These are phyloP conservation scores for Plagodis pulveraria DNA, from an alignment of 2,888 invertebrate species.

Conservation along the genomic window DNA sequence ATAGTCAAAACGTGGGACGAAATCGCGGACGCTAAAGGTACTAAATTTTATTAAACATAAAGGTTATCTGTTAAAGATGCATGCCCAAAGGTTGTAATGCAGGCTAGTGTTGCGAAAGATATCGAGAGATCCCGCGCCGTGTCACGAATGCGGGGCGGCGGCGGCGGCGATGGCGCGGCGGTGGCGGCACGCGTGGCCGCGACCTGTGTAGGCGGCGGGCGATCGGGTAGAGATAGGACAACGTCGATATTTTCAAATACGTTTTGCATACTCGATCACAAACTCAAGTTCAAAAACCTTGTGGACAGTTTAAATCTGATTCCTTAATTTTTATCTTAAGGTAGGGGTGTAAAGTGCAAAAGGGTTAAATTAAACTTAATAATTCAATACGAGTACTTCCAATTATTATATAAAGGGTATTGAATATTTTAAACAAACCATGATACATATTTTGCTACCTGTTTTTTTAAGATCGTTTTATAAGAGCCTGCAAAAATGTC, in stretches of 20 bases:
- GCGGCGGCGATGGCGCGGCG: conserved; percentile 34
- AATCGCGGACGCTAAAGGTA: not conserved
- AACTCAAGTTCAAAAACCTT: no score
- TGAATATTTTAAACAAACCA: no score
- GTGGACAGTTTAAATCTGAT: no score
- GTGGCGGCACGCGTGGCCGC: conserved; percentile 57
- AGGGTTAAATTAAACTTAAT: no score
- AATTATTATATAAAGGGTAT: no score
- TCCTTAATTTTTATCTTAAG: no score
- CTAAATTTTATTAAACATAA: conserved; percentile 13
- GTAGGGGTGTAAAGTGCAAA: no score
- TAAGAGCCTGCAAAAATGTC: no score
- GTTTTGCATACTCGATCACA: no score
- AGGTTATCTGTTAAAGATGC: conserved; percentile 21
- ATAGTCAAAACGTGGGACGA: not conserved
- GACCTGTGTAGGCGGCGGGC: conserved; percentile 81
- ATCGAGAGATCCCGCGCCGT: conserved; percentile 77
- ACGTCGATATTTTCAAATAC: conserved; percentile 1
- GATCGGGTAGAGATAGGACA: conserved; percentile 50
- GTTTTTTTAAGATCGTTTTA: no score
- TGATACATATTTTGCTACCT: no score
- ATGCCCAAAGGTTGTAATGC: conserved; percentile 65
- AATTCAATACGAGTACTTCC: no score
- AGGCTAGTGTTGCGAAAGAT: conserved; percentile 71
- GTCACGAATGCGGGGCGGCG: conserved; percentile 73